Conservation (phyloP, 2,113 vertebrate species). For the Apistogramma diplotaenia region DNA sequence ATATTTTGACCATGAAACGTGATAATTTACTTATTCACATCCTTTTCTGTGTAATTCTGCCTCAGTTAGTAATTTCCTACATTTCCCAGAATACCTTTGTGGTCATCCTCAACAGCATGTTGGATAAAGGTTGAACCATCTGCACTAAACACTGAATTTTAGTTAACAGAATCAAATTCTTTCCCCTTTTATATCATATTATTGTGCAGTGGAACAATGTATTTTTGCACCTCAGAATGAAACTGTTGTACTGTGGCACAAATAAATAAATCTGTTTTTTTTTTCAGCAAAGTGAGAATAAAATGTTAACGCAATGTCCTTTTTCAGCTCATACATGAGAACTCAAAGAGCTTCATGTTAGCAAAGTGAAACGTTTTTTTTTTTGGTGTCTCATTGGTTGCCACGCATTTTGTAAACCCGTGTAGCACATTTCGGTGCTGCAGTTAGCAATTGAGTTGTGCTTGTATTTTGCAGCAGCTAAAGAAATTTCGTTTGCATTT, state of each 20-base stretch:
- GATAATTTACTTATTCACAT: not conserved
- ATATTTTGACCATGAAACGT: not conserved
- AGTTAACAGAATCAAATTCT: not conserved
- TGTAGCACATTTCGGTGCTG: not conserved
- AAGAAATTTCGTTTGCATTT: not conserved
- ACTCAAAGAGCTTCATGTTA: not conserved
- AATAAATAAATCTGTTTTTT: too few species aligned
- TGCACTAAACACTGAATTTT: not conserved
- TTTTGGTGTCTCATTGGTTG: not conserved
- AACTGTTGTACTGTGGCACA: not conserved
- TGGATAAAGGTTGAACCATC: not conserved
- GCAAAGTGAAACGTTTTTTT: not conserved
- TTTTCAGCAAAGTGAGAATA: rapidly evolving
- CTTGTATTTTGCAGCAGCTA: not conserved
- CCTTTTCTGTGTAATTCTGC: not conserved
- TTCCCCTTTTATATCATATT: not conserved
- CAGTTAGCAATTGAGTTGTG: not conserved
- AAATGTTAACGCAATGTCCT: rapidly evolving
- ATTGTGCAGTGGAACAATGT: not conserved
- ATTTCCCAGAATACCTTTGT: constrained; percentile 30
- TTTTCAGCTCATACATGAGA: not conserved
- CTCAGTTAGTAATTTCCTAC: not conserved
- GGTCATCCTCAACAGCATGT: not conserved
- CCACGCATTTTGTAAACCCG: not conserved
- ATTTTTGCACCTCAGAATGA: rapidly evolving